Evolutionary conservation across 2,888 invertebrate genomes (phyloP), one percentile per base, ranked within the genome.

Genomic region (Priocnemis perturbator): DNA sequence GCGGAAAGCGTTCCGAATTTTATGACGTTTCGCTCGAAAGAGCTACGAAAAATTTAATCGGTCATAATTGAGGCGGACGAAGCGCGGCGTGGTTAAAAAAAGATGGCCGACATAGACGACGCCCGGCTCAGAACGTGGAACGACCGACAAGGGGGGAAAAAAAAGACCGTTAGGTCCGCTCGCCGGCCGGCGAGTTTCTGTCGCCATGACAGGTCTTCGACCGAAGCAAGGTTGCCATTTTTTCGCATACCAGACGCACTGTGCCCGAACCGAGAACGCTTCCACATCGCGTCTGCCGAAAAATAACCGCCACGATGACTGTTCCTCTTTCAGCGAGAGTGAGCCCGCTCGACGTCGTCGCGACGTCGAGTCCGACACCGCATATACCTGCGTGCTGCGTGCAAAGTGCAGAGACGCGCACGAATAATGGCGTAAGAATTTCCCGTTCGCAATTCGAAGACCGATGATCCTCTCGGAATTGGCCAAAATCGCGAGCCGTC

Each of bases 171-270:
- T 81, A 72, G 60, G 59, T 19, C 60, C n/a, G 67, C 69, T 68
- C 56, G 73, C 81, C 82, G 81, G 78, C 79, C 74, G 78, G 81
- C 76, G 45, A 64, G 52, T 55, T 62, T 48, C 74, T 78, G 81
- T 84, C 84, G 84, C 85, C 84, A 85, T 85, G 84, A 83, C 78
- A 78, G 81, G 73, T 74, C 73, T 74, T 72, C 78, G 77, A 79
- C 77, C 74, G 78, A 60, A 9, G 60, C 71, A 66, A 64, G 70
- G 70, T 64, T 70, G 67, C 67, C 62, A 58, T 60, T 77, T 77
- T 70, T 65, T 66, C 71, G 70, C 78, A 56, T 72, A 60, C 71
- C 66, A 73, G 37, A 37, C 37, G 37, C 37, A 37, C 37, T 21
- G 23, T 26, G 61, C 44, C 26, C 65, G 53, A 21, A 37, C 37